These are phyloP conservation scores for Pollachius pollachius DNA, from an alignment of 2,113 vertebrate species.

Conservation along the genomic window DNA sequence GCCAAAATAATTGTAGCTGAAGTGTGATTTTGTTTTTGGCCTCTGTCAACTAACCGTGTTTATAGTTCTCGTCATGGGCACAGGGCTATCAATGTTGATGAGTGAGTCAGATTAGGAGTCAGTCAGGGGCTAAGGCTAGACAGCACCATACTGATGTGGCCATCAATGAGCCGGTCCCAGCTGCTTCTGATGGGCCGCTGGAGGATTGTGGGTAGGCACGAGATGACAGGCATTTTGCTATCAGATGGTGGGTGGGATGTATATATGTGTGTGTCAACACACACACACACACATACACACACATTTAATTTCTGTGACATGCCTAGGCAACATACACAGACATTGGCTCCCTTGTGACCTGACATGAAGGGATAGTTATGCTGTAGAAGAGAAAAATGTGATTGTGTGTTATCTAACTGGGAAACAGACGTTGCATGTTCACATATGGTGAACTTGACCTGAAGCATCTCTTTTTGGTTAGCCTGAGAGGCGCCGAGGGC, in stretches of 20 bases:
- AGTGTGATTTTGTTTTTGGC: no score
- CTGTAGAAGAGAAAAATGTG: constrained; percentile 10
- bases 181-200: background rate
- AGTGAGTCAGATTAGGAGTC: constrained; percentile 22
- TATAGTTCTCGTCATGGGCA: constrained; percentile 3
- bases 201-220: background rate
- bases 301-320: no score
- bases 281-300: constrained; percentile 13
- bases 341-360: constrained; percentile 36
- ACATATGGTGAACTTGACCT: constrained; percentile 54
- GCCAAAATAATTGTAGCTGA: no score
- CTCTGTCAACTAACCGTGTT: no score
- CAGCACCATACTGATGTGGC: constrained; percentile 20
- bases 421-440: constrained; percentile 16
- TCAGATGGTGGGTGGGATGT: constrained; percentile 1
- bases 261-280: background rate
- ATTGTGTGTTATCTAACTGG: constrained; percentile 43
- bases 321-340: background rate
- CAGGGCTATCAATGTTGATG: constrained; percentile 16
- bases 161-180: background rate
- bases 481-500: constrained; percentile 32
- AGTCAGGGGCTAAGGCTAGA: constrained; percentile 15
- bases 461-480: constrained; percentile 49
- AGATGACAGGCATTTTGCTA: background rate
- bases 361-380: constrained; percentile 37